Evolutionary conservation across 2,888 invertebrate species (phyloP).

Genomic region (Gandaritis pyraliata): DNA sequence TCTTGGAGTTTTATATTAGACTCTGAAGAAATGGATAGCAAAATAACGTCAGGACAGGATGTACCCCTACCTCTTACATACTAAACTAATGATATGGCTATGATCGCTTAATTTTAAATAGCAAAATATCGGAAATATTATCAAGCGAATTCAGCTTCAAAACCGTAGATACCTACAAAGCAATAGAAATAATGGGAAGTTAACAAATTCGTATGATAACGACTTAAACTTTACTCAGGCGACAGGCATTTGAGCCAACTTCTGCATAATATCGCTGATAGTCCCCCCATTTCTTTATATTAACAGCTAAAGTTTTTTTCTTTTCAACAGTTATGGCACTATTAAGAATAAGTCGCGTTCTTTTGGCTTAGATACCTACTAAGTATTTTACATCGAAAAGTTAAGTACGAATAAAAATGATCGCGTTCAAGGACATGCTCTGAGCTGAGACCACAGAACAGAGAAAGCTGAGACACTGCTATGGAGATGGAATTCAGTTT

Average conservation of each 20-base stretch:
- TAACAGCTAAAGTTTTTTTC: constrained; percentile 1
- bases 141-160: constrained; percentile 26
- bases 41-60: constrained; percentile 32
- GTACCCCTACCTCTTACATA: constrained; percentile 46
- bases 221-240: constrained; percentile 47
- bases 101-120: constrained; percentile 62
- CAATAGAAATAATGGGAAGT: constrained; percentile 32
- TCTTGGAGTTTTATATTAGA: neutral
- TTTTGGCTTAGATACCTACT: too few species aligned
- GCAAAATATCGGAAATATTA: constrained; percentile 41
- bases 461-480: too few species aligned
- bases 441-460: too few species aligned
- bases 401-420: neutral
- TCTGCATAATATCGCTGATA: constrained; percentile 41
- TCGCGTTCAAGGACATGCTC: neutral
- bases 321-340: constrained; percentile 37
- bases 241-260: constrained; percentile 41
- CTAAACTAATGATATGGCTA: constrained; percentile 70
- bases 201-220: constrained; percentile 50
- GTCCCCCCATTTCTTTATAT: constrained; percentile 46
- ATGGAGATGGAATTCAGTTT: too few species aligned
- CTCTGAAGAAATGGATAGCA: neutral
- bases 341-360: constrained; percentile 20
- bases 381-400: too few species aligned
- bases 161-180: constrained; percentile 24